Evolutionary conservation across 1,140 invertebrate species (phyloP).

Genomic region (Stegodyphus mimosarum): DNA sequence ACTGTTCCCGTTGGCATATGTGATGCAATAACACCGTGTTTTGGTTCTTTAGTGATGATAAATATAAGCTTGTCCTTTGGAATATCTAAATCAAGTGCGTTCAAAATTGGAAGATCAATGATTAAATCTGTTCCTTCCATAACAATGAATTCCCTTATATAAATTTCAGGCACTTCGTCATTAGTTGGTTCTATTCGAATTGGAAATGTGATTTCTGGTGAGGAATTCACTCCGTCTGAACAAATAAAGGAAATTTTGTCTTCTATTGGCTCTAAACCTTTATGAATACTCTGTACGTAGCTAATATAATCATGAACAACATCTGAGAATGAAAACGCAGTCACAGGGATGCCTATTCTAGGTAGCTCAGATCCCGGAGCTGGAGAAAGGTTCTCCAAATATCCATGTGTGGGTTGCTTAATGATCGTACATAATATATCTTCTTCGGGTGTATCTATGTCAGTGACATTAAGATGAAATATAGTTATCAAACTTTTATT

Average conservation of each 20-base stretch:
- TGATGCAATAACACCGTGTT: conserved; percentile 68
- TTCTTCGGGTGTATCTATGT: conserved; percentile 67
- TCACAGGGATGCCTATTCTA: conserved; percentile 66
- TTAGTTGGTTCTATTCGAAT: conserved; percentile 68
- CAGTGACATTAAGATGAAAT: conserved; percentile 66
- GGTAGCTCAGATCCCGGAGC: conserved; percentile 67
- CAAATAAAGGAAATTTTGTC: conserved; percentile 68
- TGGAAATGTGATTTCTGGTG: conserved; percentile 63
- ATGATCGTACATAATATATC: conserved; percentile 68
- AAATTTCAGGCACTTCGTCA: conserved; percentile 69
- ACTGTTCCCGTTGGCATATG: conserved; percentile 64
- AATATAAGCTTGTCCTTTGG: conserved; percentile 67
- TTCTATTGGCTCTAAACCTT: conserved; percentile 67
- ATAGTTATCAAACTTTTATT: conserved; percentile 65
- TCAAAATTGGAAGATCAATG: conserved; percentile 69
- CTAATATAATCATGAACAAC: conserved; percentile 66
- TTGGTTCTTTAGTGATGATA: conserved; percentile 66
- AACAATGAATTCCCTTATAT: conserved; percentile 68
- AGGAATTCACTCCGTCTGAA: conserved; percentile 68
- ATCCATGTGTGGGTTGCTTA: conserved; percentile 67
- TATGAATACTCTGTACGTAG: conserved; percentile 70
- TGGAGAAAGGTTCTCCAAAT: conserved; percentile 68
- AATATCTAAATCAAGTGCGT: conserved; percentile 68
- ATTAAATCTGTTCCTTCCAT: conserved; percentile 68
- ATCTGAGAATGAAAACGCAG: conserved; percentile 67